phyloP scores from a whole-genome alignment of 2,113 vertebrate genomes.

The Miniopterus natalensis region DNA sequence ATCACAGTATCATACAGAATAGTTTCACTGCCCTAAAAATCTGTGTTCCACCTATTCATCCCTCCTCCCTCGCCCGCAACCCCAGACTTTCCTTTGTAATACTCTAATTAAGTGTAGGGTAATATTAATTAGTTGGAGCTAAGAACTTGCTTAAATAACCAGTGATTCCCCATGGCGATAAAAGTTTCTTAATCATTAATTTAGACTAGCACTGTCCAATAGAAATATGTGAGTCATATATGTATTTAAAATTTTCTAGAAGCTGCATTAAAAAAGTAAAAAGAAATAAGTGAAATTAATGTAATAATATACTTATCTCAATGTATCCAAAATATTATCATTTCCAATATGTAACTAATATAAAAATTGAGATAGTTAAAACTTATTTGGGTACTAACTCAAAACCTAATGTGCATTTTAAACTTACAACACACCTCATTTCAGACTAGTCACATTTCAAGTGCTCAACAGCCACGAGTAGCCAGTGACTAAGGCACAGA shows the following conservation, averaged over 20 bases:
- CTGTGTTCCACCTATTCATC: neutral
- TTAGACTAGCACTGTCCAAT: conserved; percentile 18
- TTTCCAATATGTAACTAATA: conserved; percentile 5
- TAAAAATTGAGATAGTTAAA: neutral
- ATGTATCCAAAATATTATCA: neutral
- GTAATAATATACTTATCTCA: neutral
- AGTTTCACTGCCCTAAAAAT: conserved; percentile 38
- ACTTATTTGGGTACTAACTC: neutral
- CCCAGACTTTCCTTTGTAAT: neutral
- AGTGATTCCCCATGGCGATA: conserved; percentile 47
- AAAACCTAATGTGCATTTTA: conserved; percentile 22
- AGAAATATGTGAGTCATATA: conserved; percentile 37
- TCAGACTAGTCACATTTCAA: conserved; percentile 8
- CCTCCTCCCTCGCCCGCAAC: neutral
- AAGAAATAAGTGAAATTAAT: conserved; percentile 10
- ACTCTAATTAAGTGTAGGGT: conserved; percentile 40
- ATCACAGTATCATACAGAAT: neutral
- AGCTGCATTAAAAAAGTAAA: neutral
- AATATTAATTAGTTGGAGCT: conserved; percentile 51
- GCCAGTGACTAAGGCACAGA: neutral
- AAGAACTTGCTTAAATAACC: conserved; percentile 71
- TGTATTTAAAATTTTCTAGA: conserved; percentile 13
- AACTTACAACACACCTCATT: neutral
- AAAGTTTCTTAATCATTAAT: conserved; percentile 56
- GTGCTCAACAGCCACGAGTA: neutral